A percentile compares a stretch with the other conserved stretches of the same genome.
Evolutionary conservation across 2,888 invertebrate species (phyloP).

Genomic region (Gymnoscelis rufifasciata): DNA sequence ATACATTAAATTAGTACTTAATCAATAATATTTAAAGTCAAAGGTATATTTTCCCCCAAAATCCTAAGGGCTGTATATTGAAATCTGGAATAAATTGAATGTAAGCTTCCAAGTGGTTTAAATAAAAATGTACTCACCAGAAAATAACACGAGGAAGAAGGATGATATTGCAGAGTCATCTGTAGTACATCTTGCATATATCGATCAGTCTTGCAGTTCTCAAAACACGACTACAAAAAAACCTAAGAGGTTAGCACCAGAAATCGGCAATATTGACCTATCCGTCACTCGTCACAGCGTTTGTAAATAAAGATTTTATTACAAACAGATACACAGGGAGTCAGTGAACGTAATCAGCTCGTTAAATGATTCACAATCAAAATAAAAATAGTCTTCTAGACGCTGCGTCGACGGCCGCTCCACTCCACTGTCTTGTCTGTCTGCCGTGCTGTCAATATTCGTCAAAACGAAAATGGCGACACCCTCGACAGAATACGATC

Average conservation of each 20-base stretch:
- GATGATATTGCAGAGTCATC: slow-evolving; percentile 66
- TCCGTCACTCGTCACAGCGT: slow-evolving; percentile 57
- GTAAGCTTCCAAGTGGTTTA: not conserved
- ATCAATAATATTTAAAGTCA: too few species aligned
- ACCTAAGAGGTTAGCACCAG: slow-evolving; percentile 75
- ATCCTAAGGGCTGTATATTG: too few species aligned
- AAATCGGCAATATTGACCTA: slow-evolving; percentile 50
- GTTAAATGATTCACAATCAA: slow-evolving; percentile 73
- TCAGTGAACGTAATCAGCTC: slow-evolving; percentile 52
- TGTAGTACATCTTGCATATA: slow-evolving; percentile 78
- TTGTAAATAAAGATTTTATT: slow-evolving; percentile 54
- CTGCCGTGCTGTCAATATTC: slow-evolving; percentile 84
- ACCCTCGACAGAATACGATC: slow-evolving; percentile 80
- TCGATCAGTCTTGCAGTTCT: slow-evolving; percentile 78
- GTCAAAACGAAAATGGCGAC: slow-evolving; percentile 86
- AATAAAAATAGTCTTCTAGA: slow-evolving; percentile 76
- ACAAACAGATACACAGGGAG: slow-evolving; percentile 42
- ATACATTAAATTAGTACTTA: slow-evolving; percentile 28
- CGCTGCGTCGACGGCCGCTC: slow-evolving; percentile 75
- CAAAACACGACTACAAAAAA: slow-evolving; percentile 67
- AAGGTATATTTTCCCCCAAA: too few species aligned
- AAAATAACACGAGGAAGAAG: slow-evolving; percentile 52
- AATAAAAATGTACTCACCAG: slow-evolving; percentile 56
- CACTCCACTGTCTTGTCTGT: slow-evolving; percentile 49
- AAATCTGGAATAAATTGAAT: slow-evolving; percentile 22